Evolutionary conservation across 2,113 vertebrate species (phyloP).

Genomic region (Leptobrachium ailaonicum): DNA sequence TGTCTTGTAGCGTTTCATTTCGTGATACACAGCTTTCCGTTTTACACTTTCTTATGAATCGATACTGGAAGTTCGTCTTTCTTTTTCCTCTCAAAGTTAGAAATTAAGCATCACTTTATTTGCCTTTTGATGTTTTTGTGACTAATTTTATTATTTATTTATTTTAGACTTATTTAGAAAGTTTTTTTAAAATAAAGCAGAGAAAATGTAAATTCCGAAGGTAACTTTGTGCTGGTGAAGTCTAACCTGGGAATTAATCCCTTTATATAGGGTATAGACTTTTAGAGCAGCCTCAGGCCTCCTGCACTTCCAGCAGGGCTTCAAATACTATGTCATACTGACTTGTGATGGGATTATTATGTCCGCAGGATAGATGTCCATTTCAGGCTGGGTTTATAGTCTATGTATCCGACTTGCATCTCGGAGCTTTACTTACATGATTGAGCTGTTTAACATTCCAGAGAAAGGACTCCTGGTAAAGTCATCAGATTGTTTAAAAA

Average conservation of each 20-base stretch:
- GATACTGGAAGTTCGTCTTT: no score
- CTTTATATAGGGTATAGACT: conserved; percentile 6
- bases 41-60: no score
- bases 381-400: conserved; percentile 20
- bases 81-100: no score
- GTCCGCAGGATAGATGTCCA: conserved; percentile 35
- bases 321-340: conserved; percentile 36
- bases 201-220: not conserved
- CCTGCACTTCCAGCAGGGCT: conserved; percentile 32
- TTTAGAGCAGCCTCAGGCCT: conserved; percentile 34
- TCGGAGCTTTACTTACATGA: conserved; percentile 11
- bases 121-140: no score
- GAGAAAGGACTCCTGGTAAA: conserved; percentile 10
- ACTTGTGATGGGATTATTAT: conserved; percentile 43
- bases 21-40: no score
- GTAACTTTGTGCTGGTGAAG: not conserved
- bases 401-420: not conserved
- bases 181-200: no score
- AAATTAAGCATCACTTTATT: no score
- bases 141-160: no score
- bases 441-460: conserved; percentile 19
- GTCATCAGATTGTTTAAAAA: conserved; percentile 12
- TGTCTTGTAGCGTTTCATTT: no score
- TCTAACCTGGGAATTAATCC: not conserved
- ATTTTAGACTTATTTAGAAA: no score